phyloP scores from a whole-genome alignment of 2,113 vertebrate species.

The Synchiropus splendidus region DNA sequence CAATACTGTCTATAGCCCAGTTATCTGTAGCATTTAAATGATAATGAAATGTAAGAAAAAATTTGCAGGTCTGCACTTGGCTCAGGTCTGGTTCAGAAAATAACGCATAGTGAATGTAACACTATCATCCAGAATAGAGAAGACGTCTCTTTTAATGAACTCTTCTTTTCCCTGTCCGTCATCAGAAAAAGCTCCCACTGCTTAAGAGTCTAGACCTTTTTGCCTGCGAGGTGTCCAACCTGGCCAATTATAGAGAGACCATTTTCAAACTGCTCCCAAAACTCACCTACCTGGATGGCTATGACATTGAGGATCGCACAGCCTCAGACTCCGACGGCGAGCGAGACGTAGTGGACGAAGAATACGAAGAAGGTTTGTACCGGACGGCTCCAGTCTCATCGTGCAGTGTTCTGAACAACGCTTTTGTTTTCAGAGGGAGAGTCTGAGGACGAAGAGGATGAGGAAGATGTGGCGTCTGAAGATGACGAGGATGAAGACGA shows the following conservation, averaged over 20 bases:
- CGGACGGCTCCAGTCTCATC: not conserved
- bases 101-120: no score
- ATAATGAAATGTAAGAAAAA: no score
- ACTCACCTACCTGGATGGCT: slow-evolving; percentile 76
- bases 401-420: no score
- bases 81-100: no score
- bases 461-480: slow-evolving; percentile 72
- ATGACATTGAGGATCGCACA: slow-evolving; percentile 69
- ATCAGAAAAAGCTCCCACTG: slow-evolving; percentile 71
- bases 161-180: not conserved
- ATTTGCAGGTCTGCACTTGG: no score
- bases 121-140: no score
- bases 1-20: no score
- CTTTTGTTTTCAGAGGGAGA: slow-evolving; percentile 47
- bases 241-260: slow-evolving; percentile 71
- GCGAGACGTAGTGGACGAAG: slow-evolving; percentile 69
- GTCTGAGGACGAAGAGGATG: slow-evolving; percentile 67
- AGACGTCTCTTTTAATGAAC: no score
- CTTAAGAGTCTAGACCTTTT: slow-evolving; percentile 74
- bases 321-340: slow-evolving; percentile 75
- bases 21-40: no score
- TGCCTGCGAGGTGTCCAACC: slow-evolving; percentile 77
- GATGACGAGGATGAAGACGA: slow-evolving; percentile 37
- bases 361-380: slow-evolving; percentile 63
- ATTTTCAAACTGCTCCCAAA: slow-evolving; percentile 74